Evolutionary conservation across 2,113 vertebrate species (phyloP), one percentile per base, ranked within the genome.

Genomic region (Takifugu flavidus): DNA sequence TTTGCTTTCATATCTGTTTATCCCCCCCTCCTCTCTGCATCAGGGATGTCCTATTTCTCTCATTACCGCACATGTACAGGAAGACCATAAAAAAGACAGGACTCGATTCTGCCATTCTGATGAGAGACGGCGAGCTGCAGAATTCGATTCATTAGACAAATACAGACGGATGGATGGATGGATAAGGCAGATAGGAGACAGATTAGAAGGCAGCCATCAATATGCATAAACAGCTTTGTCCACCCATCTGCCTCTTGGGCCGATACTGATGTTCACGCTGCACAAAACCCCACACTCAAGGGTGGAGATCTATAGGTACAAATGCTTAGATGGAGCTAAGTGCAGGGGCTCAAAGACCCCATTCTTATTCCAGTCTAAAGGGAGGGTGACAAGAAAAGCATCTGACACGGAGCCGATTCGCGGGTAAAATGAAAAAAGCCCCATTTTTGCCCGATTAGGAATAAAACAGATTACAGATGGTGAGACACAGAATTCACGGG

Each of bases 61-160:
- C 63, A 68, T 79, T 67, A 71, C 8, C 11, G 59, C 65, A 72
- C 61, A 68, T 60, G 73, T 70, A 73, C 13, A n/a, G 13, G n/a
- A n/a, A 47, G 69, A 82, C 56, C 49, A 63, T 65, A 77, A 68
- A 74, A 74, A 82, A 66, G 79, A 54, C 77, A 39, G 77, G 58
- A 65, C 70, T 62, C 15, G 39, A 54, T 80, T 57, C 67, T 44
- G 43, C 72, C 34, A 50, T 63, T 77, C 81, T 74, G 69, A 82
- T 13, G 43, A 67, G 69, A 81, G 71, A 86, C 72, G 79, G 58
- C 52, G 74, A 87, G 79, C 63, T 43, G 43, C 73, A 74, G 73
- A 84, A 83, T 83, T 86, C 5, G 27, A 87, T 88, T 90, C 80
- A 90, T 89, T 86, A 89, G 71, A 86, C 82, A 87, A 90, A 87